A percentile compares a stretch with the other conserved stretches of the same genome.
phyloP scores from a whole-genome alignment of 2,888 invertebrate species.

The Drosophila anceps region DNA sequence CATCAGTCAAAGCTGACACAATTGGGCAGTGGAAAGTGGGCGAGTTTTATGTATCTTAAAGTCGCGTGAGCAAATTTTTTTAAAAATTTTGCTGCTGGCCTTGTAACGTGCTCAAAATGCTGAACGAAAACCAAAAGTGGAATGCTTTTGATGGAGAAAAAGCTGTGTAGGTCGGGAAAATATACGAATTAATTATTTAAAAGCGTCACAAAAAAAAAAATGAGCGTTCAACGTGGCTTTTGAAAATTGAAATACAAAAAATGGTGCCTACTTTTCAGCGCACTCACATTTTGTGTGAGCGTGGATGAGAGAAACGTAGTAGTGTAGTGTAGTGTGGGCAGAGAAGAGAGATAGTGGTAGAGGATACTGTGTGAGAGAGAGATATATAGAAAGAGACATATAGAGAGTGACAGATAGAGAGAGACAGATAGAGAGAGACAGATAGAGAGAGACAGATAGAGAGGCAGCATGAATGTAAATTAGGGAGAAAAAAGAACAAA shows the following conservation, averaged over 20 bases:
- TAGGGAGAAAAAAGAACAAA: too few relatives aligned
- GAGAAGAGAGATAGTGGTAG: neutral
- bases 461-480: too few relatives aligned
- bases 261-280: slow-evolving; percentile 17
- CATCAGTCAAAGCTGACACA: slow-evolving; percentile 44
- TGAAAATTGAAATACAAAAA: slow-evolving; percentile 5
- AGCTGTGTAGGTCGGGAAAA: slow-evolving; percentile 3
- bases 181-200: slow-evolving; percentile 15
- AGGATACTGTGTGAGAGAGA: neutral
- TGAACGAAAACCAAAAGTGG: neutral
- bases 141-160: neutral
- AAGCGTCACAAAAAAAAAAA: slow-evolving; percentile 1
- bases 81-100: neutral
- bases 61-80: slow-evolving; percentile 11
- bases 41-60: slow-evolving; percentile 14
- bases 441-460: neutral
- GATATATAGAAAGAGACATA: neutral
- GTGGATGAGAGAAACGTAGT: too few relatives aligned
- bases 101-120: neutral
- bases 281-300: neutral
- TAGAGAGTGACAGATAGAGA: neutral
- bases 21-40: slow-evolving; percentile 3
- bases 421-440: neutral
- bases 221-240: neutral
- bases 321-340: neutral